Percentiles rank a stretch among this genome's conserved stretches.
Conservation (phyloP, 1,140 invertebrate genomes). For the Lepidostoma basale region DNA sequence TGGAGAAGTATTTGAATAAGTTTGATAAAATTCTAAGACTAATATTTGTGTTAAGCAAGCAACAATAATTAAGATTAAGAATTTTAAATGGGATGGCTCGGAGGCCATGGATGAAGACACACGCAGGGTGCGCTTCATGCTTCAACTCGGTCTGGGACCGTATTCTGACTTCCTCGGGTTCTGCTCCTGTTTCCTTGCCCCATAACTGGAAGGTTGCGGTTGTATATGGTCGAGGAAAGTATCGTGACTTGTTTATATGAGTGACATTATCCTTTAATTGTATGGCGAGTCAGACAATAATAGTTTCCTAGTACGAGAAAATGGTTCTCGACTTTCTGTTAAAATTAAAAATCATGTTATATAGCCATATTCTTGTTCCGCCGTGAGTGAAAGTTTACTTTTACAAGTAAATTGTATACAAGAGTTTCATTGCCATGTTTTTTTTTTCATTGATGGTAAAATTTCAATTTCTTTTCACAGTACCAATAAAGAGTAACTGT, state of each 20-base stretch:
- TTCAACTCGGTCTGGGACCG: conserved; percentile 26
- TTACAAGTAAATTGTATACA: conserved; percentile 43
- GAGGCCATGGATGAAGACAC: conserved; percentile 36
- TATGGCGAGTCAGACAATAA: conserved; percentile 38
- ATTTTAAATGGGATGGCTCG: conserved; percentile 42
- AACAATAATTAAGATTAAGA: conserved; percentile 47
- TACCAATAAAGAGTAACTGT: conserved; percentile 41
- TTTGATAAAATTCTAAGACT: conserved; percentile 46
- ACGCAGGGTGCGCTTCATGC: background rate
- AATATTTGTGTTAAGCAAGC: conserved; percentile 47
- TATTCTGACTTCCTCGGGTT: background rate
- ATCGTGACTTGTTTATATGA: conserved; percentile 25
- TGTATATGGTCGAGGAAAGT: too few species aligned
- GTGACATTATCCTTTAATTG: conserved; percentile 34
- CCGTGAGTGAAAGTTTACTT: conserved; percentile 43
- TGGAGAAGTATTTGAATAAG: conserved; percentile 43
- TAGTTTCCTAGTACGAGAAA: conserved; percentile 23
- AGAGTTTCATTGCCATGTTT: conserved; percentile 42
- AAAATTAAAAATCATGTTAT: conserved; percentile 43
- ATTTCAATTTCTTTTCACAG: conserved; percentile 30
- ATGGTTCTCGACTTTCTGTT: conserved; percentile 35
- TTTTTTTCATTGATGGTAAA: conserved; percentile 29
- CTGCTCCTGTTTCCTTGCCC: too few species aligned
- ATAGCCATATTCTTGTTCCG: conserved; percentile 42
- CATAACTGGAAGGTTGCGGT: too few species aligned